Percentiles rank a stretch among this genome's conserved stretches.
These are phyloP conservation scores for Pachliopta kotzebuea DNA, from an alignment of 2,888 invertebrate genomes.

Conservation along the genomic window DNA sequence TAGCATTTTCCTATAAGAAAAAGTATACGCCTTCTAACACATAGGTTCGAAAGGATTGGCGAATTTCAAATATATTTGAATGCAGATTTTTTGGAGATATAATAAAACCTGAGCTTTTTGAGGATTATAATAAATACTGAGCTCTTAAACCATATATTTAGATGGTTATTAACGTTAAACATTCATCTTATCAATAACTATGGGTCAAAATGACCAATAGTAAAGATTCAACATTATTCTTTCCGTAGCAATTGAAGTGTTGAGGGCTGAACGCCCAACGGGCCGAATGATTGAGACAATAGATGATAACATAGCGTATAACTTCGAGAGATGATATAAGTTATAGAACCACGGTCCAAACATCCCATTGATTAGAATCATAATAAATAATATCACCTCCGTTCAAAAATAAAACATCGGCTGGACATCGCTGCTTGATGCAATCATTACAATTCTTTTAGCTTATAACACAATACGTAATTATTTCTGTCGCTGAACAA, in stretches of 20 bases:
- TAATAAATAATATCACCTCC: conserved; percentile 42
- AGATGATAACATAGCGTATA: conserved; percentile 56
- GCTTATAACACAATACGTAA: conserved; percentile 17
- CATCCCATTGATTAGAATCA: conserved; percentile 62
- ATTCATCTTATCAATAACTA: not conserved
- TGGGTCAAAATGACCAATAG: conserved; percentile 28
- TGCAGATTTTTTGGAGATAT: too few species aligned
- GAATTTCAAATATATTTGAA: too few species aligned
- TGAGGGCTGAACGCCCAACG: conserved; percentile 39
- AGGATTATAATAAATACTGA: too few species aligned
- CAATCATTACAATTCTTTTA: conserved; percentile 13
- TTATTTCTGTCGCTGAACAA: not conserved
- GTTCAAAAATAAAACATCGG: conserved; percentile 24
- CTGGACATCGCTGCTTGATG: conserved; percentile 3
- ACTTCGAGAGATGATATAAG: conserved; percentile 56
- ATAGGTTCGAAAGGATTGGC: too few species aligned
- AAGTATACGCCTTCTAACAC: too few species aligned
- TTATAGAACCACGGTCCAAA: conserved; percentile 57
- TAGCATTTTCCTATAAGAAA: too few species aligned
- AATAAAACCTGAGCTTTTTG: too few species aligned
- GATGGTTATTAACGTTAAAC: too few species aligned
- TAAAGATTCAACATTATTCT: conserved; percentile 8
- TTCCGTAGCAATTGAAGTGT: conserved; percentile 40
- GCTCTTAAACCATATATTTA: too few species aligned
- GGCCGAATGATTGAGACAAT: conserved; percentile 54